Percentiles rank a stretch among this genome's conserved stretches.
Evolutionary conservation across 2,797 vertebrate species (phyloP).

Genomic region (Peromyscus eremicus): DNA sequence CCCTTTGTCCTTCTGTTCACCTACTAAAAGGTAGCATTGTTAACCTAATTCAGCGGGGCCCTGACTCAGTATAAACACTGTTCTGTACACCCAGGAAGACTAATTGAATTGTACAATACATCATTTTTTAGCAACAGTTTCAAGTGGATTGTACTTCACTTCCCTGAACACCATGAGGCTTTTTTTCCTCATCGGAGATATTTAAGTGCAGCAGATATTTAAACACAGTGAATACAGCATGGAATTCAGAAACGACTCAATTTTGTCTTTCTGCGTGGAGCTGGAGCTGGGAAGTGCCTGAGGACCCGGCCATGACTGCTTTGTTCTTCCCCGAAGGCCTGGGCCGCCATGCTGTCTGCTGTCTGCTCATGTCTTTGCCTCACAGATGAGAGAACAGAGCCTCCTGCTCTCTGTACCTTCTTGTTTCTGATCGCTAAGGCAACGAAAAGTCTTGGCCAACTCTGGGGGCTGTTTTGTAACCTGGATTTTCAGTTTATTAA

Average conservation of each 20-base stretch:
- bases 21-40: slow-evolving; percentile 82
- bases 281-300: not conserved
- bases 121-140: slow-evolving; percentile 85
- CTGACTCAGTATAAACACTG: slow-evolving; percentile 84
- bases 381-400: not conserved
- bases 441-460: slow-evolving; percentile 14
- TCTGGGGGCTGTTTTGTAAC: not conserved
- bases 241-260: not conserved
- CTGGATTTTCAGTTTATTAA: slow-evolving; percentile 6
- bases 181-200: slow-evolving; percentile 71
- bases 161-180: slow-evolving; percentile 74
- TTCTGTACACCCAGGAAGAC: slow-evolving; percentile 78
- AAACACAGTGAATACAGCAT: slow-evolving; percentile 77
- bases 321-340: not conserved
- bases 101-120: slow-evolving; percentile 84
- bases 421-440: slow-evolving; percentile 60
- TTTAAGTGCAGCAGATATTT: slow-evolving; percentile 73
- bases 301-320: not conserved
- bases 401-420: not conserved
- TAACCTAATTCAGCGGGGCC: slow-evolving; percentile 77
- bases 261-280: not conserved
- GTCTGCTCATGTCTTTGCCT: slow-evolving; percentile 14
- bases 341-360: not conserved
- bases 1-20: slow-evolving; percentile 83
- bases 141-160: slow-evolving; percentile 82